phyloP scores from a whole-genome alignment of 2,888 invertebrate genomes.

The Paralinhomoeus sp. region DNA sequence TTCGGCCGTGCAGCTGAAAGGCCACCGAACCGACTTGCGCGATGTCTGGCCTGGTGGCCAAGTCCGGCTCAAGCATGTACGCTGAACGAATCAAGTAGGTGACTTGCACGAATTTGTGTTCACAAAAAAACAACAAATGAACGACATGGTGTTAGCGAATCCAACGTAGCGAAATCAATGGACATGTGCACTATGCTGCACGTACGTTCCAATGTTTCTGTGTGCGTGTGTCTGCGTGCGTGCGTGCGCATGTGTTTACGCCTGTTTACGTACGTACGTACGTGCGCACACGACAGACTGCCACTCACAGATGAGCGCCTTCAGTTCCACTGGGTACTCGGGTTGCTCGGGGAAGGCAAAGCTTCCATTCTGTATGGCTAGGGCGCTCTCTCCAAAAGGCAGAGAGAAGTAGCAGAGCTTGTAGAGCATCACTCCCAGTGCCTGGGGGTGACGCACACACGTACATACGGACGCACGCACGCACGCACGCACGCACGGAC shows the following conservation, averaged over 20 bases:
- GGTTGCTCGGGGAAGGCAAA: conserved; percentile 48
- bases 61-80: conserved; percentile 61
- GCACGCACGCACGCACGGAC: too few relatives aligned
- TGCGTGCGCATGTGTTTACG: too few relatives aligned
- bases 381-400: conserved; percentile 72
- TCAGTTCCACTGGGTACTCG: conserved; percentile 45
- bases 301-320: conserved; percentile 46
- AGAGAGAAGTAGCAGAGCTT: conserved; percentile 66
- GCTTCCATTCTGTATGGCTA: conserved; percentile 69
- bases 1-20: conserved; percentile 26
- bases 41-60: conserved; percentile 58
- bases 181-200: too few relatives aligned
- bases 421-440: conserved; percentile 62
- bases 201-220: too few relatives aligned
- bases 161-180: too few relatives aligned
- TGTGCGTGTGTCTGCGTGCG: too few relatives aligned
- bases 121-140: too few relatives aligned
- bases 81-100: conserved; percentile 28
- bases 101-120: not conserved
- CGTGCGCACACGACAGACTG: too few relatives aligned
- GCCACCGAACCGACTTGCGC: conserved; percentile 31
- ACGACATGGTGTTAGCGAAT: too few relatives aligned
- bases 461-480: not conserved
- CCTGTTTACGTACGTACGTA: too few relatives aligned
- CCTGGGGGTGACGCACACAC: conserved; percentile 31